These are phyloP conservation scores for Emmelina monodactyla DNA, from an alignment of 2,888 invertebrate species.

Conservation along the genomic window DNA sequence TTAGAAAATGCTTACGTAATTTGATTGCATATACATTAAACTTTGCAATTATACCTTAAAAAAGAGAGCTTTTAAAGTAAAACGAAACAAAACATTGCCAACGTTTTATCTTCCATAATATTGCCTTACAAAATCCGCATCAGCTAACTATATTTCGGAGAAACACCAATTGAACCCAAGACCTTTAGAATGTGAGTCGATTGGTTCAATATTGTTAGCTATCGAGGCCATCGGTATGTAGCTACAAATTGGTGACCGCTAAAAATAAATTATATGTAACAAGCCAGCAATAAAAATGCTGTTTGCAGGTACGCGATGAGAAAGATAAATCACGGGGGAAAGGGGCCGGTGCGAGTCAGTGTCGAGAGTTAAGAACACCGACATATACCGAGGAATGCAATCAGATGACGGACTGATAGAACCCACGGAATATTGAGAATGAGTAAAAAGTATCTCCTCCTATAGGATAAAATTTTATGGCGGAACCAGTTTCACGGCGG, in stretches of 20 bases:
- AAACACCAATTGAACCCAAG: background rate
- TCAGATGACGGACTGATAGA: background rate
- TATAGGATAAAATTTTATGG: background rate
- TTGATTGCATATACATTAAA: too few relatives aligned
- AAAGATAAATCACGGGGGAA: conserved; percentile 52
- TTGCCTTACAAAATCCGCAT: too few relatives aligned
- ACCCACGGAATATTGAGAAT: background rate
- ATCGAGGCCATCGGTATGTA: conserved; percentile 16
- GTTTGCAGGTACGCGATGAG: conserved; percentile 61
- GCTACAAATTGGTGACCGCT: conserved; percentile 58
- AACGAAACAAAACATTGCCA: too few relatives aligned
- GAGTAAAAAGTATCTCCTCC: background rate
- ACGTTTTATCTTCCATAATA: too few relatives aligned
- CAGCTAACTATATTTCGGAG: too few relatives aligned
- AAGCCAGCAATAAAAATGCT: conserved; percentile 59
- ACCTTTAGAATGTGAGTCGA: conserved; percentile 1
- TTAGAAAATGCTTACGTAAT: too few relatives aligned
- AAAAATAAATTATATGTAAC: conserved; percentile 67
- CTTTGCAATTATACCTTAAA: too few relatives aligned
- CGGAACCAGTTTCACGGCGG: too few relatives aligned
- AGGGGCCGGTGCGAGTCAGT: background rate
- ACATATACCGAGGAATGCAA: background rate
- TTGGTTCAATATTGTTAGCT: conserved; percentile 2
- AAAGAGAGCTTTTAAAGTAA: too few relatives aligned
- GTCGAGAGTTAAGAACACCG: background rate